These are phyloP conservation scores for Drosophila borealis DNA, from an alignment of 2,888 invertebrate species.

Conservation along the genomic window DNA sequence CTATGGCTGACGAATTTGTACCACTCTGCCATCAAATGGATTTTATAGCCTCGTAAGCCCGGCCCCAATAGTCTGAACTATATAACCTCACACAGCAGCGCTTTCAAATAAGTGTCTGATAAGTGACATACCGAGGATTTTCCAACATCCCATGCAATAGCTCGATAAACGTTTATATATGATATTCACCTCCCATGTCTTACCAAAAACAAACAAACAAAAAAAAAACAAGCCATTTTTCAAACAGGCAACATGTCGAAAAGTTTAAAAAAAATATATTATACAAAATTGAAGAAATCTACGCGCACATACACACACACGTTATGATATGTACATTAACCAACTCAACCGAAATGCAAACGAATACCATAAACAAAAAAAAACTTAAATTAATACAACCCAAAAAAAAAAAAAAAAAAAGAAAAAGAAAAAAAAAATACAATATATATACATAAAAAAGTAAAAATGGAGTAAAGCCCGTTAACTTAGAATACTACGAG, in stretches of 20 bases:
- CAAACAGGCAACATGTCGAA: conserved; percentile 34
- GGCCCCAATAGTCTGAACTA: conserved; percentile 57
- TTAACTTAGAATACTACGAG: conserved; percentile 45
- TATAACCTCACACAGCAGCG: conserved; percentile 58
- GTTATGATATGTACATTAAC: conserved; percentile 39
- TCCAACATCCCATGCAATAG: conserved; percentile 37
- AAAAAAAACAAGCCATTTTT: conserved; percentile 31
- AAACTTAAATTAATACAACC: conserved; percentile 37
- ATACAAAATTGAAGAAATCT: conserved; percentile 33
- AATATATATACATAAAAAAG: conserved; percentile 23
- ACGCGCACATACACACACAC: conserved; percentile 46
- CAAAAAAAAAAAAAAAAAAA: conserved; percentile 44
- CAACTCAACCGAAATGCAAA: conserved; percentile 73
- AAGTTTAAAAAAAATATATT: conserved; percentile 28
- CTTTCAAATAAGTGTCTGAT: conserved; percentile 47
- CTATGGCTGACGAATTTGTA: conserved; percentile 94
- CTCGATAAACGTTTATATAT: conserved; percentile 47
- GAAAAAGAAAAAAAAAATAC: conserved; percentile 24
- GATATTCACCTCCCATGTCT: conserved; percentile 46
- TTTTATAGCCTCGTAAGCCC: conserved; percentile 79
- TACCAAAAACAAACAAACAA: conserved; percentile 16
- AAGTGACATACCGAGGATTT: conserved; percentile 37
- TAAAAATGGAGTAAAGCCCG: conserved; percentile 8
- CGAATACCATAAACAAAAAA: conserved; percentile 65
- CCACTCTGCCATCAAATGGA: conserved; percentile 86